A percentile compares a stretch with the other conserved stretches of the same genome.
phyloP scores from a whole-genome alignment of 2,113 vertebrate genomes.

The Spea bombifrons region DNA sequence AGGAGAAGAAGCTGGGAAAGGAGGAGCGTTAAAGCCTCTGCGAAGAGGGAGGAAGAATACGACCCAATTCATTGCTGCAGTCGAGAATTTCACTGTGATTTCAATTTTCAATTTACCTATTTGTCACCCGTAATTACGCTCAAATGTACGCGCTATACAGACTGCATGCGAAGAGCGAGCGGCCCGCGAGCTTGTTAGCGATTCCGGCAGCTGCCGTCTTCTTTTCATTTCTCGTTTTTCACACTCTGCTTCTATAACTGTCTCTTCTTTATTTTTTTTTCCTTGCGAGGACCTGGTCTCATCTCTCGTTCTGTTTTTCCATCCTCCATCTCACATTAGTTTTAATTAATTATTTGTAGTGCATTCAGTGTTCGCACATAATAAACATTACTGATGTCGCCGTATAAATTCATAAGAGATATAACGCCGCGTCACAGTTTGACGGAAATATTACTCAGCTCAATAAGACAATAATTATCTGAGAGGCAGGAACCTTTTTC shows the following conservation, averaged over 20 bases:
- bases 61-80: slow-evolving; percentile 39
- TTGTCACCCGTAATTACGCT: slow-evolving; percentile 43
- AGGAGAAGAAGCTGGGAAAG: not conserved
- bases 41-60: slow-evolving; percentile 9
- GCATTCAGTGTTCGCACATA: not conserved
- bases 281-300: slow-evolving; percentile 12
- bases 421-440: not conserved
- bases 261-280: slow-evolving; percentile 11
- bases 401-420: slow-evolving; percentile 15
- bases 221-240: not conserved
- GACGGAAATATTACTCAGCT: slow-evolving; percentile 9
- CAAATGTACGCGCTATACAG: not conserved
- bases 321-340: slow-evolving; percentile 1
- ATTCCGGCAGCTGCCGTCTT: not conserved
- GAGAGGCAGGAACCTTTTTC: not conserved
- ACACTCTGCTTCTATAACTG: not conserved
- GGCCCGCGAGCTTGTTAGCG: slow-evolving; percentile 18
- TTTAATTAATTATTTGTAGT: slow-evolving; percentile 2
- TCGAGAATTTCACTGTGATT: slow-evolving; percentile 36
- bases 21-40: not conserved
- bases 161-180: slow-evolving; percentile 11
- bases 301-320: not conserved
- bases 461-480: slow-evolving; percentile 37
- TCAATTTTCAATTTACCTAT: slow-evolving; percentile 42
- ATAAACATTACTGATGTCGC: not conserved